Conservation (phyloP, 1,140 invertebrate genomes). For the Drosophila cardini region DNA sequence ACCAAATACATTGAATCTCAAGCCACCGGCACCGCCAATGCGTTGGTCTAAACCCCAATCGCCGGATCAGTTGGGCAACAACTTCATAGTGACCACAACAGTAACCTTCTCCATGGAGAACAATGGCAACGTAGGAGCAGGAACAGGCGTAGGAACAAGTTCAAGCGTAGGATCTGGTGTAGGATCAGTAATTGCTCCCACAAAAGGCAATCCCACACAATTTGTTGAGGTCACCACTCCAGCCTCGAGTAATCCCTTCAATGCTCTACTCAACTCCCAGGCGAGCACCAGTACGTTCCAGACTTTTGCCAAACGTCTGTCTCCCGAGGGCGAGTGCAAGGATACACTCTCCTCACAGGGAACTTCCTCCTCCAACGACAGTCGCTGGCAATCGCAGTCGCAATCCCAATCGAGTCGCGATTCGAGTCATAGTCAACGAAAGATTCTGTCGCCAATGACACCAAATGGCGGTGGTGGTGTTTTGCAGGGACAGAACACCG, state of each 20-base stretch:
- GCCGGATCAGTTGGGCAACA: conserved; percentile 85
- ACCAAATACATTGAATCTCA: conserved; percentile 92
- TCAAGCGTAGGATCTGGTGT: background rate
- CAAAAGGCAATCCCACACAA: conserved; percentile 73
- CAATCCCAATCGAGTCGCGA: conserved; percentile 55
- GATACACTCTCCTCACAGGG: conserved; percentile 85
- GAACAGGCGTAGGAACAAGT: background rate
- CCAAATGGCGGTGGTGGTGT: conserved; percentile 26
- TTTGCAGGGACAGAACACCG: conserved; percentile 14
- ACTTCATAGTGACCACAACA: conserved; percentile 92
- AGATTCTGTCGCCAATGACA: conserved; percentile 69
- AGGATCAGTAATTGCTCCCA: background rate
- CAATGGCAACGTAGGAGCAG: conserved; percentile 75
- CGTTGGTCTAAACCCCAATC: conserved; percentile 88
- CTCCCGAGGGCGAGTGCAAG: conserved; percentile 86
- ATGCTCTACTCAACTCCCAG: conserved; percentile 70
- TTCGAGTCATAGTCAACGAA: conserved; percentile 69
- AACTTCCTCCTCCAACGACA: conserved; percentile 84
- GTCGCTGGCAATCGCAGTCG: conserved; percentile 74
- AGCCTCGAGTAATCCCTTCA: conserved; percentile 72
- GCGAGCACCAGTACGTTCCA: conserved; percentile 80
- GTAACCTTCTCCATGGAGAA: conserved; percentile 90
- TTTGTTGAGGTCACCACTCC: conserved; percentile 84
- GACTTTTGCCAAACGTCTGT: conserved; percentile 85
- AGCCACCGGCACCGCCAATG: conserved; percentile 87